Conservation (phyloP, 2,888 invertebrate species). For the Neelides folsomi region DNA sequence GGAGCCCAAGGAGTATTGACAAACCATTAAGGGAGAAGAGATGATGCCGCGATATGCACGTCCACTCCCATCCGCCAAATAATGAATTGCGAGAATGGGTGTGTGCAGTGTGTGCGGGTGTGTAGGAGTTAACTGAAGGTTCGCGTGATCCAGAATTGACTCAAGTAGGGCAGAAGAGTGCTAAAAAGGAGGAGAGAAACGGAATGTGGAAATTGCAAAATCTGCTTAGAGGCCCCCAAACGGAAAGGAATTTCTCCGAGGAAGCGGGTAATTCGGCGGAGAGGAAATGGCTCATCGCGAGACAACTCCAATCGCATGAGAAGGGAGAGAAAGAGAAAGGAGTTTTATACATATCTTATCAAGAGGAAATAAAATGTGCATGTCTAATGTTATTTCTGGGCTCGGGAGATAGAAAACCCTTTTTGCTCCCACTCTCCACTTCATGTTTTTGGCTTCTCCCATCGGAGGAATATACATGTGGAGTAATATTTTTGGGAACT, state of each 20-base stretch:
- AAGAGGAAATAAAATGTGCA: constrained; percentile 4
- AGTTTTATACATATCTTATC: too few species aligned
- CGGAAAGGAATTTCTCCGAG: neutral
- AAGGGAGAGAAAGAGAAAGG: too few species aligned
- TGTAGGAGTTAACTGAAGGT: neutral
- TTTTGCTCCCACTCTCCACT: constrained; percentile 5
- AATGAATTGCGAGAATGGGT: neutral
- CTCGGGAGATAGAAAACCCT: constrained; percentile 3
- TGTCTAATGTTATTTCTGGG: constrained; percentile 5
- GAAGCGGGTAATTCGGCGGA: constrained; percentile 6
- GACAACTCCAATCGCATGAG: neutral
- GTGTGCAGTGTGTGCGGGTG: neutral
- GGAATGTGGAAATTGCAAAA: neutral
- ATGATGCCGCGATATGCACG: too few species aligned
- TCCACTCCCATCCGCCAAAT: too few species aligned
- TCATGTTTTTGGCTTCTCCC: neutral
- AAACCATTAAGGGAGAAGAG: too few species aligned
- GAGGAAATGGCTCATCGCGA: constrained; percentile 15
- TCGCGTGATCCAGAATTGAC: constrained; percentile 6
- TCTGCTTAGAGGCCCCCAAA: neutral
- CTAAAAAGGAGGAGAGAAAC: constrained; percentile 10
- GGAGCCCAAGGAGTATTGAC: too few species aligned
- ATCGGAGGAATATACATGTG: neutral
- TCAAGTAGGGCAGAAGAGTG: constrained; percentile 15
- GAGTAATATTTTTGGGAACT: constrained; percentile 15